Evolutionary conservation across 2,888 invertebrate genomes (phyloP).

Genomic region (Leptogaster cylindrica): DNA sequence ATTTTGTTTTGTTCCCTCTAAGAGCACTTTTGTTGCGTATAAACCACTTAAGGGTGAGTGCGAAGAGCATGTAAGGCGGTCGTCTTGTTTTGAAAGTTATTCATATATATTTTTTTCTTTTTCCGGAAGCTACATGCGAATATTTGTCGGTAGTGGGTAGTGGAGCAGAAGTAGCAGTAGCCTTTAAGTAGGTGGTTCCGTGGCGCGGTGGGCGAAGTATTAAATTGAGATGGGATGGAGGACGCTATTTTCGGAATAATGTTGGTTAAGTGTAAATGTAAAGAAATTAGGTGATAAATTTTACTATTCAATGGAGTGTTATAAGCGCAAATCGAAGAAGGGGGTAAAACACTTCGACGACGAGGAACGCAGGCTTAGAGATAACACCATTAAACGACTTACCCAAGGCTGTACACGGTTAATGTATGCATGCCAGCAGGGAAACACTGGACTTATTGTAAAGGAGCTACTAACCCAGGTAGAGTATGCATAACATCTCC

Average conservation of each 20-base stretch:
- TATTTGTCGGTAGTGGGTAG: not conserved
- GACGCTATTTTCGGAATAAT: conserved; percentile 22
- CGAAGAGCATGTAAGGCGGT: conserved; percentile 10
- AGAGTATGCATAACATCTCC: not conserved
- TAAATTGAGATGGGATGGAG: not conserved
- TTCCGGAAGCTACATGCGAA: conserved; percentile 13
- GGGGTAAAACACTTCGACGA: conserved; percentile 33
- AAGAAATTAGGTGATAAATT: conserved; percentile 45
- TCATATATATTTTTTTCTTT: too few relatives aligned
- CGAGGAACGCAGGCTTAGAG: conserved; percentile 38
- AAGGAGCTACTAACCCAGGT: conserved; percentile 79
- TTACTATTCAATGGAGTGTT: conserved; percentile 45
- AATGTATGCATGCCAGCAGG: conserved; percentile 92
- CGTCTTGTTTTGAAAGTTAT: conserved; percentile 27
- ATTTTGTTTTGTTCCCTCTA: conserved; percentile 29
- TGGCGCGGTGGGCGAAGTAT: not conserved
- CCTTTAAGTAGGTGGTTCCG: not conserved
- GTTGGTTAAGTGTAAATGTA: conserved; percentile 40
- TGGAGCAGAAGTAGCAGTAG: not conserved
- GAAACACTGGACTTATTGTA: conserved; percentile 77
- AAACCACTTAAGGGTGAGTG: conserved; percentile 16
- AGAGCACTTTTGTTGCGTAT: conserved; percentile 24
- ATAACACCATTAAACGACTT: conserved; percentile 56
- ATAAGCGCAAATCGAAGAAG: conserved; percentile 44
- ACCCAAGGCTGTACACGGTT: conserved; percentile 80